Percentiles rank a stretch among this genome's conserved stretches.
Conservation (phyloP, 2,113 vertebrate genomes). For the Anolis sagrei region DNA sequence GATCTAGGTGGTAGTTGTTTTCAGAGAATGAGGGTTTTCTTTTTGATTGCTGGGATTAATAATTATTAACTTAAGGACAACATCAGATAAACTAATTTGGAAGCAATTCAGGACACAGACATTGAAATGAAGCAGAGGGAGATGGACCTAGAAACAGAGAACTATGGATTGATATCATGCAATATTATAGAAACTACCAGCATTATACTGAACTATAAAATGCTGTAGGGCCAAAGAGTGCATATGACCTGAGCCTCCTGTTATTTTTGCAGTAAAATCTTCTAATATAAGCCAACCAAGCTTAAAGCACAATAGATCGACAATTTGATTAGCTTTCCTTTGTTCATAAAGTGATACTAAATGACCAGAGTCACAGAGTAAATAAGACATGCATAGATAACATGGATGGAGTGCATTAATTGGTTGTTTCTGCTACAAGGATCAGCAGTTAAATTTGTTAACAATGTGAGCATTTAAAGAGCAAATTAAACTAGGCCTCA, state of each 20-base stretch:
- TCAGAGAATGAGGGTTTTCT: too few species aligned
- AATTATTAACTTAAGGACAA: not conserved
- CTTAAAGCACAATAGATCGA: not conserved
- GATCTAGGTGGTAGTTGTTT: too few species aligned
- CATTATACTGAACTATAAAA: not conserved
- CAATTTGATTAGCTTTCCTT: conserved; percentile 4
- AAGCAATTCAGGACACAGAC: not conserved
- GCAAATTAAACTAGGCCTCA: conserved; percentile 19
- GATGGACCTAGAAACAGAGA: not conserved
- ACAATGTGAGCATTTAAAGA: conserved; percentile 27
- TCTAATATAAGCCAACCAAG: not conserved
- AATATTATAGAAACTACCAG: not conserved
- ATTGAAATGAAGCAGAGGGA: not conserved
- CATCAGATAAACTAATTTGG: not conserved
- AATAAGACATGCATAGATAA: conserved; percentile 3
- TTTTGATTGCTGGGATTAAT: too few species aligned
- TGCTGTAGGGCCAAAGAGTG: not conserved
- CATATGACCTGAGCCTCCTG: not conserved
- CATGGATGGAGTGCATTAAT: conserved; percentile 13
- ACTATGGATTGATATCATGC: not conserved
- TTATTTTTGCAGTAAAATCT: not conserved
- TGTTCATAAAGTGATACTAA: conserved; percentile 18
- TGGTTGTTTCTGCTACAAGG: conserved; percentile 9
- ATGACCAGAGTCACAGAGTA: not conserved
- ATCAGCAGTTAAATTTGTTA: conserved; percentile 31